Evolutionary conservation across 2,888 invertebrate species (phyloP).

Genomic region (Orthosia incerta): DNA sequence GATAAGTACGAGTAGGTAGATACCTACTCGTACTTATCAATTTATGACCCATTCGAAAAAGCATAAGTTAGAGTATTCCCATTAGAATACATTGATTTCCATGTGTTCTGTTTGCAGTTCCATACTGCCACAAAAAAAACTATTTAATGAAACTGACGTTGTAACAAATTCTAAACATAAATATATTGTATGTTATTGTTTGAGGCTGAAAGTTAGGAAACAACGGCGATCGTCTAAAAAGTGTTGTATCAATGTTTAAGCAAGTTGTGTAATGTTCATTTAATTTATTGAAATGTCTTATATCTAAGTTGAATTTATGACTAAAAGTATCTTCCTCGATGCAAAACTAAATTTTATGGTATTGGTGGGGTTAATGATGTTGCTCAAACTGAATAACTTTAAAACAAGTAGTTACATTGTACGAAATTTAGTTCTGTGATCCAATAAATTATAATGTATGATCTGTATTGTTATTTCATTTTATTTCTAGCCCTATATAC

Average conservation of each 20-base stretch:
- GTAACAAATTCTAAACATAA: constrained; percentile 49
- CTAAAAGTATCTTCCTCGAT: constrained; percentile 66
- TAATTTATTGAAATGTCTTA: constrained; percentile 60
- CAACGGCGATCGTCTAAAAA: constrained; percentile 46
- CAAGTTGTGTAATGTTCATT: constrained; percentile 48
- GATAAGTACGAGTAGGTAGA: constrained; percentile 1
- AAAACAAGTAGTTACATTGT: constrained; percentile 85
- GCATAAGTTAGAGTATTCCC: constrained; percentile 12
- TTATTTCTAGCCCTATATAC: not conserved
- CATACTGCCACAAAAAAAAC: constrained; percentile 60
- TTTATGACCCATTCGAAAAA: constrained; percentile 9
- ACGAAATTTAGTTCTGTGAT: constrained; percentile 89
- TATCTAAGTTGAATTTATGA: constrained; percentile 62
- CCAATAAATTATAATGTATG: constrained; percentile 82
- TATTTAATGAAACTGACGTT: constrained; percentile 36
- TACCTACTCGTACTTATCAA: not conserved
- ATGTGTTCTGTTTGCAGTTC: constrained; percentile 75
- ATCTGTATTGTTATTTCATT: constrained; percentile 76
- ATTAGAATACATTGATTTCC: constrained; percentile 25
- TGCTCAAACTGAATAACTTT: constrained; percentile 89
- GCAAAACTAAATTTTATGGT: constrained; percentile 71
- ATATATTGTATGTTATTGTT: constrained; percentile 58
- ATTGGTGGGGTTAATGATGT: constrained; percentile 84
- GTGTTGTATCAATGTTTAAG: constrained; percentile 58
- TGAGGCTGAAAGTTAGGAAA: constrained; percentile 64